Evolutionary conservation across 30 jellyfish, hydroid and myxozoan genomes (phyloP).

Genomic region (Catostylus mosaicus): DNA sequence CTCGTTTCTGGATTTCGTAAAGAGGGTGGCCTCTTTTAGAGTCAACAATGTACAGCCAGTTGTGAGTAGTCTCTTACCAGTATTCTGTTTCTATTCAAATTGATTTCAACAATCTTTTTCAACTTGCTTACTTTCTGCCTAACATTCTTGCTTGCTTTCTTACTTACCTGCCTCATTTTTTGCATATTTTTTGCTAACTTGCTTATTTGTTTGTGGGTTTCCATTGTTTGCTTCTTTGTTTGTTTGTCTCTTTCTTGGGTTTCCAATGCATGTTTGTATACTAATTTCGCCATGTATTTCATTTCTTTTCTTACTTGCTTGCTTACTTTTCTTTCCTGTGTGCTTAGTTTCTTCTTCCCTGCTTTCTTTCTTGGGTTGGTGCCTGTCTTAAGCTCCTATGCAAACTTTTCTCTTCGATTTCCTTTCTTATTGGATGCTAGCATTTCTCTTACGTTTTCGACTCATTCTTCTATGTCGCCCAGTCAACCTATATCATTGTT

Average conservation of each 20-base stretch:
- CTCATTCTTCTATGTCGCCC: background rate
- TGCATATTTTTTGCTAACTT: background rate
- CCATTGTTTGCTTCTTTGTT: background rate
- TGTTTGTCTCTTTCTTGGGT: background rate
- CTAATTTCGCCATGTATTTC: background rate
- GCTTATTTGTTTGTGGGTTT: background rate
- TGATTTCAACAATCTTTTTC: too few relatives aligned
- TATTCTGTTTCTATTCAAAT: background rate
- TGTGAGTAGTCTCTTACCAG: slow-evolving; percentile 24
- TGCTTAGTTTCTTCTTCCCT: background rate
- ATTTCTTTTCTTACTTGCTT: background rate
- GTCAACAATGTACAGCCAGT: slow-evolving; percentile 46
- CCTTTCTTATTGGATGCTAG: too few relatives aligned
- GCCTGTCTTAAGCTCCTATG: background rate
- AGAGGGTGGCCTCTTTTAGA: slow-evolving; percentile 49
- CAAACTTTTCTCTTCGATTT: too few relatives aligned
- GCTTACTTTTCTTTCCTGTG: too few relatives aligned
- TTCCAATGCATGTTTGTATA: background rate
- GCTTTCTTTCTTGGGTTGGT: background rate
- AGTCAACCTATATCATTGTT: too few relatives aligned
- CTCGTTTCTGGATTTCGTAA: slow-evolving; percentile 74
- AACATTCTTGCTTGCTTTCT: too few relatives aligned
- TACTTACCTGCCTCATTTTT: too few relatives aligned
- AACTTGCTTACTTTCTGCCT: too few relatives aligned
- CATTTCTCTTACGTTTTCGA: too few relatives aligned